Base-by-base conservation (phyloP, 2,113 vertebrate species). In the Odontesthes bonariensis region DNA sequence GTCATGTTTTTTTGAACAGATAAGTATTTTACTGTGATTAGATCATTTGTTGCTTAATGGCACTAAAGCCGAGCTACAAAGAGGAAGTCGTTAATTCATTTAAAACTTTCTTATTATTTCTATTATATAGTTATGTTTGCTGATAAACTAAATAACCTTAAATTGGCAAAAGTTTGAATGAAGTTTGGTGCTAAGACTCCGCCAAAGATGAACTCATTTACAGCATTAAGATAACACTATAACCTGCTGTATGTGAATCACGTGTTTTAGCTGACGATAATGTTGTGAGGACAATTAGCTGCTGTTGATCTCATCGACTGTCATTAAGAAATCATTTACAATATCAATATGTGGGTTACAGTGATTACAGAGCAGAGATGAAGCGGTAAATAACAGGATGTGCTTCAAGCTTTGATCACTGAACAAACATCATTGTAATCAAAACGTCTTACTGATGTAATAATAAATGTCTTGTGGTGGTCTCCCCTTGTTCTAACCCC, bases 111-210 rank as follows among this genome's bases (percentile, higher is more conserved):
- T 1, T 8, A n/a, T 6, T 2, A 53, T 6, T 22, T 46, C 4
- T 61, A 13, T 1, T 1, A 3, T 6, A 0, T 13, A 8, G 12
- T 40, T 0, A 0, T 0, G 3, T 60, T 11, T 1, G 4, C 8
- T 32, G 2, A 54, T 8, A 38, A 13, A 31, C 1, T 13, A 13
- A 0, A 0, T 0, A 49, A 55, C 1, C 14, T 49, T 57, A 38
- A 79, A 75, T 63, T 33, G 8, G 1, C 11, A 3, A 14, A 32
- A 35, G 0, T 59, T 17, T 53, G 0, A 71, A 59, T 33, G 9
- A 16, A 35, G 46, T 79, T 63, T 57, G 58, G 69, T 49, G 20
- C 0, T 11, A 16, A 0, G 11, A 14, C 9, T 10, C 2, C 17
- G 6, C 31, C 1, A 9, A 5, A 27, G 8, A 63, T 19, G 1